Evolutionary conservation across 2,113 vertebrate genomes (phyloP), one percentile per base, ranked within the genome.

Genomic region (Spilogale gracilis): DNA sequence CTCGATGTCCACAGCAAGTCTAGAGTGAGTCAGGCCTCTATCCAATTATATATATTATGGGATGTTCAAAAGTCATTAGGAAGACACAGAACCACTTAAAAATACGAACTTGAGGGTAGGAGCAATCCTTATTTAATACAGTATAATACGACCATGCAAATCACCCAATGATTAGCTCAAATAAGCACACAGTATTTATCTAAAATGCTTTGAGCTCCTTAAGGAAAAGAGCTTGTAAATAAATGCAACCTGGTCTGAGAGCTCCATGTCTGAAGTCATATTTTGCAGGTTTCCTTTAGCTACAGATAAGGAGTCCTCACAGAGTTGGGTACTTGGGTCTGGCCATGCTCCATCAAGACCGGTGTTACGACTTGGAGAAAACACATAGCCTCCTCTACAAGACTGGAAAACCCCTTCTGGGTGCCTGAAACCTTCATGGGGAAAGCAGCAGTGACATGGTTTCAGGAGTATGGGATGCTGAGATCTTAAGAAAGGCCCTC

Each of bases 51-150:
- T 74, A 71, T 38, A 14, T 43, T 85, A 32, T 0, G 32, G 81
- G 63, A 67, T 96, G 5, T 73, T 96, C 78, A 90, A 76, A 60
- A 52, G 48, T 90, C 58, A 95, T 81, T 65, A 84, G 30, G 52
- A 96, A 85, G 25, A 94, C 27, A 38, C 5, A 90, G 14, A 92
- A 73, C 67, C 71, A 80, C 43, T 92, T 73, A 16, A 74, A 23
- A 90, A 79, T 20, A 86, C 30, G 38, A 93, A 91, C 14, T n/a
- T 21, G 30, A 61, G 50, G 52, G 58, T 30, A 78, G n/a, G 30
- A 38, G 30, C 32, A 90, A 38, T 85, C 60, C 45, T 84, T 95
- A 32, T 84, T 96, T 80, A 84, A 63, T 60, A 84, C 4, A 81
- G 27, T 50, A 56, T 13, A 52, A 69, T 21, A 84, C 25, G n/a